These are phyloP conservation scores for Pseudococcus jackbeardsleyi DNA, from an alignment of 2,888 invertebrate species.

Conservation along the genomic window DNA sequence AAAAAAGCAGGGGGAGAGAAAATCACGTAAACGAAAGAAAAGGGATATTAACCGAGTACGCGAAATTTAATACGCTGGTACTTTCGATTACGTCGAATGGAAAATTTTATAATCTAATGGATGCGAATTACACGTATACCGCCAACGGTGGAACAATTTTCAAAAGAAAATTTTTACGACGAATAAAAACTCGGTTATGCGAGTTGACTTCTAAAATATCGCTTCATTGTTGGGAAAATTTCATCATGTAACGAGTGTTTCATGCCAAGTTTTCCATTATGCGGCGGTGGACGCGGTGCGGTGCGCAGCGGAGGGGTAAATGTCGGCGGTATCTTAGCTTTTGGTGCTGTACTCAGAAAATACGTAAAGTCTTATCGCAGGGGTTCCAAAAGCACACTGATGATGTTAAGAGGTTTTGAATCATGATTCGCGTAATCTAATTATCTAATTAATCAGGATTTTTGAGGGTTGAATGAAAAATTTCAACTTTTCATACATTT, in stretches of 20 bases:
- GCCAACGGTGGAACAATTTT: background rate
- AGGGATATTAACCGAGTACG: background rate
- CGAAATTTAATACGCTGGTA: conserved; percentile 13
- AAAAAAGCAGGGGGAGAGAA: background rate
- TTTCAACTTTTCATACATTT: no score
- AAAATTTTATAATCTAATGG: conserved; percentile 26
- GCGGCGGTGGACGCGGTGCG: background rate
- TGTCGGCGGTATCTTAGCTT: no score
- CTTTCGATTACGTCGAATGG: conserved; percentile 38
- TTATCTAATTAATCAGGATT: no score
- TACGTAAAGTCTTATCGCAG: background rate
- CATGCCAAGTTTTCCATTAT: conserved; percentile 30
- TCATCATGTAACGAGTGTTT: background rate
- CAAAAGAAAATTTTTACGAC: conserved; percentile 16
- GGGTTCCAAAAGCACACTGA: no score
- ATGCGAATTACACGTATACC: conserved; percentile 8
- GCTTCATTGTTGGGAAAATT: conserved; percentile 38
- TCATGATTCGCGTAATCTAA: no score
- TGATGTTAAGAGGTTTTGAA: no score
- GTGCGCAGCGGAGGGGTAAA: no score
- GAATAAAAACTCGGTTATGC: conserved; percentile 26
- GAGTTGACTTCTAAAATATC: conserved; percentile 38
- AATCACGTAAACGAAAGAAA: conserved; percentile 22
- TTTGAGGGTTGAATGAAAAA: no score
- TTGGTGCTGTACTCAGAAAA: no score